Base-by-base conservation (phyloP, 2,888 invertebrate species). In the Drosophila vallismaia region DNA sequence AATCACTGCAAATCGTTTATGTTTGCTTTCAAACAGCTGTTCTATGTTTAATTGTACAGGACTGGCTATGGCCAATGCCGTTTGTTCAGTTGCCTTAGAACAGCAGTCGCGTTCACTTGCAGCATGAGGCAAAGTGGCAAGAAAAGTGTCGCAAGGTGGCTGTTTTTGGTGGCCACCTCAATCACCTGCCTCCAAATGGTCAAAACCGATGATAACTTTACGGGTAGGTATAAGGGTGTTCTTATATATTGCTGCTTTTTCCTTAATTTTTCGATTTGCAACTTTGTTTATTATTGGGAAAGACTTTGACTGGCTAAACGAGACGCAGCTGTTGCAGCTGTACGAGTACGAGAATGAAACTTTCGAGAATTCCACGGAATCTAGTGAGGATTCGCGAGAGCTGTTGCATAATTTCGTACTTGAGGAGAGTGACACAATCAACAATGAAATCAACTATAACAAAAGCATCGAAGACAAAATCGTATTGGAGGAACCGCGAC, bases 311-410 rank as follows among this genome's bases (percentile, higher is more conserved):
- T 57, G 70, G 74, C 12, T 48, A 4, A 76, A 72, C 68, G 71
- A 64, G 19, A 84, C 87, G n/a, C 52, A 53, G 53, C 55, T 59
- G 24, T 28, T 57, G 50, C 49, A 60, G 5, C 62, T 66, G 49
- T 24, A 51, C 1, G 46, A 57, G 4, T 26, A n/a, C 31, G 52
- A 66, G n/a, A 31, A 26, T 29, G 45, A 8, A 9, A 46, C 45
- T 8, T 29, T 1, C 4, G 31, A 3, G 9, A 62, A 53, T 66
- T 52, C 31, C 12, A 46, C 53, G 26, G 45, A 52, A 46, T 3
- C 4, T 4, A 12, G 26, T 7, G 5, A 14, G 24, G 9, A 51
- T 14, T 33, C 28, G 19, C n/a, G 7, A 1, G 33, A 12, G 7
- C 14, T 6, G 28, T 10, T 28, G 4, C 28, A 45, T 4, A 26